A percentile compares a stretch with the other conserved stretches of the same genome.
phyloP scores from a whole-genome alignment of 2,113 vertebrate genomes.

The Lontra canadensis region DNA sequence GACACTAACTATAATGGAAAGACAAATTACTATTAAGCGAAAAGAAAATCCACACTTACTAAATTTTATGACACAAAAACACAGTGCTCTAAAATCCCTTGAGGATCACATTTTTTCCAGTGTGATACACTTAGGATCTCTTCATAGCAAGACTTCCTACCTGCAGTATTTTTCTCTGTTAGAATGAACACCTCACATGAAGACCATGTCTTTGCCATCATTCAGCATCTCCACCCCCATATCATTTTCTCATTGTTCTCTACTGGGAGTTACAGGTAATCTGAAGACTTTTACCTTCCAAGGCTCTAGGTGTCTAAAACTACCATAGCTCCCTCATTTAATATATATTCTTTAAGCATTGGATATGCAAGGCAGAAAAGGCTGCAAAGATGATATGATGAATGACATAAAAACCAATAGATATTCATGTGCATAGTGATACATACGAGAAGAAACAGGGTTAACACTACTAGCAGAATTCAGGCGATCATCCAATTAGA shows the following conservation, averaged over 20 bases:
- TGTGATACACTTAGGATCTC: not conserved
- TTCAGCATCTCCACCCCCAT: not conserved
- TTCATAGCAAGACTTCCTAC: not conserved
- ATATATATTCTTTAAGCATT: not conserved
- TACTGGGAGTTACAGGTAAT: not conserved
- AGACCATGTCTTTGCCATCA: not conserved
- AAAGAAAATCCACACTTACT: not conserved
- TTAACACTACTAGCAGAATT: not conserved
- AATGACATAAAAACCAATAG: not conserved
- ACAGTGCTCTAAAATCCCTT: not conserved
- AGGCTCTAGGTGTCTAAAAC: not conserved
- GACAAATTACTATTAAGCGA: not conserved
- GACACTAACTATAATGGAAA: not conserved
- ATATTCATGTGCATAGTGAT: not conserved
- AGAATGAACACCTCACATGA: not conserved
- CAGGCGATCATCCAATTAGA: not conserved
- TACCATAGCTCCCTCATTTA: not conserved
- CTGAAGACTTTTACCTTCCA: not conserved
- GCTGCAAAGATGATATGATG: not conserved
- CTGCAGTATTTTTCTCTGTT: not conserved
- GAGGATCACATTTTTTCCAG: not conserved
- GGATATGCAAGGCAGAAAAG: not conserved
- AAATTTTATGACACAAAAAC: not conserved
- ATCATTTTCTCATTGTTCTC: not conserved
- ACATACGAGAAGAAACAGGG: not conserved